Conservation (phyloP, 2,113 vertebrate genomes). For the Cavia aperea region DNA sequence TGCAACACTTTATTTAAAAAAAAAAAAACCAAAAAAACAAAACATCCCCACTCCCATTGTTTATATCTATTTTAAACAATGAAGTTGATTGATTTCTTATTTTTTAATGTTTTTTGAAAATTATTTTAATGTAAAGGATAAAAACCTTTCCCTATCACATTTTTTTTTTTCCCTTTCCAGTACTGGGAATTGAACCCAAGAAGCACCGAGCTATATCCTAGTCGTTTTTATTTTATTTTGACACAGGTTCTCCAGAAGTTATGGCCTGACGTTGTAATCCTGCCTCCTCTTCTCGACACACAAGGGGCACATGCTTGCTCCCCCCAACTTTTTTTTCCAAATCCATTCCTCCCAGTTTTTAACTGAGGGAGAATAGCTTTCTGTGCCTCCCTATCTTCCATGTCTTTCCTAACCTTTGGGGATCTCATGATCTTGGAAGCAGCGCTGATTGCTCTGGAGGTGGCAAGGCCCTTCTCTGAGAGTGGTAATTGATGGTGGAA, state of each 20-base stretch:
- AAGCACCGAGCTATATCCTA: neutral
- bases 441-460: neutral
- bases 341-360: neutral
- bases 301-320: neutral
- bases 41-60: neutral
- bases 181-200: neutral
- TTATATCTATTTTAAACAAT: neutral
- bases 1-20: neutral
- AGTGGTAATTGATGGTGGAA: slow-evolving; percentile 10
- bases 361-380: neutral
- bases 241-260: neutral
- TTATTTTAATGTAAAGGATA: neutral
- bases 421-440: neutral
- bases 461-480: neutral
- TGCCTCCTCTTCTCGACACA: neutral
- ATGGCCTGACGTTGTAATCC: neutral
- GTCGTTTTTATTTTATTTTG: neutral
- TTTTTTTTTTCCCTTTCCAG: neutral
- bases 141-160: neutral
- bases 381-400: too few relatives aligned
- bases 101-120: too few relatives aligned
- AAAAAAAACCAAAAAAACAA: neutral
- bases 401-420: neutral
- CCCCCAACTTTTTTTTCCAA: neutral
- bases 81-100: neutral